These are phyloP conservation scores for Fabriciana adippe DNA, from an alignment of 2,888 invertebrate genomes.

Conservation along the genomic window DNA sequence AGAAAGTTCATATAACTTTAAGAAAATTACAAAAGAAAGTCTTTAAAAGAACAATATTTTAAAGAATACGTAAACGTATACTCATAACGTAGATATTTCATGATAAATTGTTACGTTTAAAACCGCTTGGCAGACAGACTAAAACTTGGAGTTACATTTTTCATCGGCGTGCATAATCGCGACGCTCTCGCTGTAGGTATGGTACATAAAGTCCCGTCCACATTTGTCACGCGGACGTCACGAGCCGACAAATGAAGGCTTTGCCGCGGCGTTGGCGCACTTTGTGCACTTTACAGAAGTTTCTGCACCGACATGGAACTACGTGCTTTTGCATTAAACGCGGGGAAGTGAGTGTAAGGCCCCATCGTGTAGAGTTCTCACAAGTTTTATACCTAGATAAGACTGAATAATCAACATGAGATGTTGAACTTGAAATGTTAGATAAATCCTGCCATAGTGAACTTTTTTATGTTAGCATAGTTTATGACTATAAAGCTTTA, in stretches of 20 bases:
- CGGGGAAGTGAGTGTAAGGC: conserved; percentile 65
- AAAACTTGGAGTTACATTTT: conserved; percentile 61
- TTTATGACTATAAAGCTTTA: neutral
- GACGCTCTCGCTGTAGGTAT: conserved; percentile 54
- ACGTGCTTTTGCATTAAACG: conserved; percentile 79
- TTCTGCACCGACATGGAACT: conserved; percentile 76
- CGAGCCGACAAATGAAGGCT: conserved; percentile 82
- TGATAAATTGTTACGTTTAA: conserved; percentile 46
- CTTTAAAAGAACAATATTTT: conserved; percentile 15
- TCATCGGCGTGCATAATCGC: conserved; percentile 70
- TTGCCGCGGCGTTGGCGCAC: conserved; percentile 76
- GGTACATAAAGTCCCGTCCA: conserved; percentile 72
- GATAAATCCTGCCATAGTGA: conserved; percentile 34
- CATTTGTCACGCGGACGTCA: conserved; percentile 81
- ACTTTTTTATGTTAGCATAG: too few species aligned
- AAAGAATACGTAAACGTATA: conserved; percentile 28
- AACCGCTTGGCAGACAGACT: conserved; percentile 49
- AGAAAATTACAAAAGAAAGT: neutral
- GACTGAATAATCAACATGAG: conserved; percentile 72
- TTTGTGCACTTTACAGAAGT: conserved; percentile 80
- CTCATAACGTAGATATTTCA: conserved; percentile 40
- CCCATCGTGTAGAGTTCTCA: conserved; percentile 69
- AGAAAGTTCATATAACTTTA: neutral
- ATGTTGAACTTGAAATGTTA: conserved; percentile 53
- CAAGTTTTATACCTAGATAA: conserved; percentile 74